Conservation (phyloP, 2,797 vertebrate species). For the Pelobates cultripes region DNA sequence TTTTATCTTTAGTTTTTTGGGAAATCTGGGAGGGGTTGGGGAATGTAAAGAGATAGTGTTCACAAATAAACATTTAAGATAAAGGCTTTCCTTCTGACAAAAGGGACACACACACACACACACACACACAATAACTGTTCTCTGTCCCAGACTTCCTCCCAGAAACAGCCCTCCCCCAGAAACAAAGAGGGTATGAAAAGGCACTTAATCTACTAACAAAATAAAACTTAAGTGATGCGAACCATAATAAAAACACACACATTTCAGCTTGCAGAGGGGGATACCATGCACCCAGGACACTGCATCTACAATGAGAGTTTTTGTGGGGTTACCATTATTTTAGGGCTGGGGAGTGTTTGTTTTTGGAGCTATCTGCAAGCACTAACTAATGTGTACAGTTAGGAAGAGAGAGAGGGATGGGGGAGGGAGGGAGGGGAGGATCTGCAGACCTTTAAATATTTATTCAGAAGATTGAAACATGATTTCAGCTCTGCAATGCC, state of each 20-base stretch:
- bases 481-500: too few relatives aligned
- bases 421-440: neutral
- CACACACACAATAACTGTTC: neutral
- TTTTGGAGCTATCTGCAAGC: too few relatives aligned
- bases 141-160: slow-evolving; percentile 13
- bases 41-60: neutral
- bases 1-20: too few relatives aligned
- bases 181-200: slow-evolving; percentile 1
- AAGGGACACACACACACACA: too few relatives aligned
- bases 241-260: neutral
- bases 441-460: neutral
- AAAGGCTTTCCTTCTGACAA: neutral
- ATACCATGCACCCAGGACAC: neutral
- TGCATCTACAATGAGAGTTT: too few relatives aligned
- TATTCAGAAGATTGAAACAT: too few relatives aligned
- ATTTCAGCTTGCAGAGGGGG: neutral
- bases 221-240: neutral
- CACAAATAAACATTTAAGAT: neutral
- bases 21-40: too few relatives aligned
- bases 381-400: neutral
- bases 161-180: slow-evolving; percentile 3
- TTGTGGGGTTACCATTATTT: too few relatives aligned
- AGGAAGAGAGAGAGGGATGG: slow-evolving; percentile 10
- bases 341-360: too few relatives aligned
- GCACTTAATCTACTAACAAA: neutral